Conservation (phyloP, 2,888 invertebrate genomes). For the Caradrina kadenii region DNA sequence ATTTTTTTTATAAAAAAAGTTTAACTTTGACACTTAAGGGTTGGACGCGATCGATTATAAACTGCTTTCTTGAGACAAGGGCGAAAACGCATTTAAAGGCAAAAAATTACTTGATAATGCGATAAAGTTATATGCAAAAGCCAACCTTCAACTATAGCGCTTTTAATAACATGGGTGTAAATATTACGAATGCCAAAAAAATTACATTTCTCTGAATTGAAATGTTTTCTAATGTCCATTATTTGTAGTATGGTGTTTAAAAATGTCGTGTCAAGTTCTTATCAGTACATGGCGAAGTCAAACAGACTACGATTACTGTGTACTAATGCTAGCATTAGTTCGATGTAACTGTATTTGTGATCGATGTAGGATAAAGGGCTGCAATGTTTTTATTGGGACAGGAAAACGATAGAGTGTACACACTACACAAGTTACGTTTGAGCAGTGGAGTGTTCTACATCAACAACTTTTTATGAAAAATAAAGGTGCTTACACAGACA, state of each 20-base stretch:
- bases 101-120: conserved; percentile 8
- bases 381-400: conserved; percentile 54
- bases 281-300: conserved; percentile 44
- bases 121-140: conserved; percentile 4
- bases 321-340: conserved; percentile 48
- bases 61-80: conserved; percentile 24
- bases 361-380: conserved; percentile 55
- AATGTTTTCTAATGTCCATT: conserved; percentile 35
- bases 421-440: conserved; percentile 35
- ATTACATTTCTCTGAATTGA: conserved; percentile 51
- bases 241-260: conserved; percentile 45
- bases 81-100: conserved; percentile 1
- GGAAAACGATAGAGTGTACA: conserved; percentile 46
- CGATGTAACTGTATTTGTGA: conserved; percentile 56
- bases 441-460: conserved; percentile 26
- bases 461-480: conserved; percentile 34
- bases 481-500: not conserved
- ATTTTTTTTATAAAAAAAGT: conserved; percentile 3
- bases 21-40: conserved; percentile 25
- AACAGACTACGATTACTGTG: conserved; percentile 47
- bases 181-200: conserved; percentile 21
- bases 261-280: conserved; percentile 40
- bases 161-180: conserved; percentile 10
- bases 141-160: conserved; percentile 1
- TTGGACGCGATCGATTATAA: conserved; percentile 32